Percentiles rank a stretch among this genome's conserved stretches.
phyloP scores from a whole-genome alignment of 1,140 invertebrate genomes.

The Procambarus virginalis region DNA sequence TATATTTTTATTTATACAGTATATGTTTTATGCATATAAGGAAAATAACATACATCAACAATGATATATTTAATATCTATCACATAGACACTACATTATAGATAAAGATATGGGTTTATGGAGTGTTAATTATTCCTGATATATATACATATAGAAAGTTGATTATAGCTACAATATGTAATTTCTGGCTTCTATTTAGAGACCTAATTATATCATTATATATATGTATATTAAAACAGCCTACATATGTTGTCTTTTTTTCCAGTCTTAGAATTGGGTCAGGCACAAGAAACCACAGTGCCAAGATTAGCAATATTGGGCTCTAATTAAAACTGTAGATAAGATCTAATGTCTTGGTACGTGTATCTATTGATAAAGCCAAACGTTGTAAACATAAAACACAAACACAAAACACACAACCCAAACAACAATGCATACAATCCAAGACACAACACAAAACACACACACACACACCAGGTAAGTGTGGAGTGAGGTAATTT shows the following conservation, averaged over 20 bases:
- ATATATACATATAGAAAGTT: conserved; percentile 26
- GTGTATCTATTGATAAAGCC: background rate
- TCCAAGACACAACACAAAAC: too few relatives aligned
- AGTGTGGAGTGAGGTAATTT: too few relatives aligned
- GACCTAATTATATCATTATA: conserved; percentile 1
- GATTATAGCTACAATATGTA: conserved; percentile 19
- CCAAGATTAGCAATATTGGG: conserved; percentile 38
- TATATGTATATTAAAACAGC: conserved; percentile 26
- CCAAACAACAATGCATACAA: too few relatives aligned
- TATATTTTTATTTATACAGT: too few relatives aligned
- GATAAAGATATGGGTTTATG: conserved; percentile 15
- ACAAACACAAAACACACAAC: too few relatives aligned
- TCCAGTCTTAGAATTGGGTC: conserved; percentile 14
- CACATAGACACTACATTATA: conserved; percentile 39
- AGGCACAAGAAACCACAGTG: conserved; percentile 35
- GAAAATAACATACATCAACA: background rate
- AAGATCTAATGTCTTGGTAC: conserved; percentile 20
- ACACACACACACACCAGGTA: too few relatives aligned
- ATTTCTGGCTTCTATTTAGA: conserved; percentile 17
- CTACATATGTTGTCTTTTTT: conserved; percentile 11
- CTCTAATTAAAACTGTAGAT: conserved; percentile 1
- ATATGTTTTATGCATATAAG: too few relatives aligned
- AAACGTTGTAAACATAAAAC: background rate
- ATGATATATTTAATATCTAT: conserved; percentile 23
- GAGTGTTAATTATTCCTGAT: conserved; percentile 24